These are phyloP conservation scores for Avahi laniger DNA, from an alignment of 2,797 vertebrate genomes.

Conservation along the genomic window DNA sequence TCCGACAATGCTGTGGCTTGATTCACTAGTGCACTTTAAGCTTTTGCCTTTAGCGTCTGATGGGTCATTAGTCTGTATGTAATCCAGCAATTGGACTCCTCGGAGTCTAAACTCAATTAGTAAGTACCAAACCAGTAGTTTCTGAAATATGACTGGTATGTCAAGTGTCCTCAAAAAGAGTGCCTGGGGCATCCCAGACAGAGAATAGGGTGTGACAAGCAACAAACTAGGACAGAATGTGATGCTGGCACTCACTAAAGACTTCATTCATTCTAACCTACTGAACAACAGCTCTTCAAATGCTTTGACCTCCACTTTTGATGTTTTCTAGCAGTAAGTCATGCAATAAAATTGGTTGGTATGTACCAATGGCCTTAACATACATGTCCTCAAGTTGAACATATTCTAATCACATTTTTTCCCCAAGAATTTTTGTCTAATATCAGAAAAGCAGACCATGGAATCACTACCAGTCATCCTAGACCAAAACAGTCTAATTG, in stretches of 20 bases:
- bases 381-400: conserved; percentile 81
- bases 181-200: conserved; percentile 84
- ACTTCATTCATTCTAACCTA: conserved; percentile 88
- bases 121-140: conserved; percentile 85
- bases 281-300: conserved; percentile 85
- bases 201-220: conserved; percentile 80
- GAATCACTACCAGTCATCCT: conserved; percentile 31
- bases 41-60: conserved; percentile 87
- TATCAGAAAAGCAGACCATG: conserved; percentile 66
- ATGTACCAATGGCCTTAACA: conserved; percentile 82
- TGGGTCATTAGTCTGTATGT: conserved; percentile 89
- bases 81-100: conserved; percentile 85
- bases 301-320: conserved; percentile 83
- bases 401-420: conserved; percentile 73
- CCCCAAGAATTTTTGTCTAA: conserved; percentile 72
- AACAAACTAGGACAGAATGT: conserved; percentile 83
- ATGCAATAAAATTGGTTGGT: conserved; percentile 83
- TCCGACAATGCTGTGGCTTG: conserved; percentile 84
- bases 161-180: conserved; percentile 87
- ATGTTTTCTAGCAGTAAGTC: conserved; percentile 84
- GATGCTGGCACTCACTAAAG: conserved; percentile 82
- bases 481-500: conserved; percentile 21
- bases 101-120: conserved; percentile 87
- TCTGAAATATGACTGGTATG: conserved; percentile 88
- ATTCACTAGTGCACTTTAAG: conserved; percentile 88